Base-by-base conservation (phyloP, 2,888 invertebrate genomes). In the Pardosa pseudoannulata region DNA sequence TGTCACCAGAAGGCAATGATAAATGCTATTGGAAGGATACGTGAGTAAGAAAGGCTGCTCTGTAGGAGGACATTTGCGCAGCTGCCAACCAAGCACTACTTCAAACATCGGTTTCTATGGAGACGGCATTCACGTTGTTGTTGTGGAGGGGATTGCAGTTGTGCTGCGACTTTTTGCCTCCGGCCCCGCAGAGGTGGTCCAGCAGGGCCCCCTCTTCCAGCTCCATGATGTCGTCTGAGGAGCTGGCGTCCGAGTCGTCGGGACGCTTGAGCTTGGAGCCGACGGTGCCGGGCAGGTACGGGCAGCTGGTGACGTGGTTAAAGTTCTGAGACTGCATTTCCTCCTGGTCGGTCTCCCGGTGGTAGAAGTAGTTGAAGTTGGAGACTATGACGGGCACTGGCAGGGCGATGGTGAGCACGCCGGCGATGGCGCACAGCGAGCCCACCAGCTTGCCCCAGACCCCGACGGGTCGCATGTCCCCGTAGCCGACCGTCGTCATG, bases 301-400 rank as follows among this genome's bases (percentile, higher is more conserved):
- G 97, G 93, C 97, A 98, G 94, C 97, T 97, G 92, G 97, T 97
- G 93, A 97, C 97, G 93, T 97, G 97, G 93, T 97, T 97, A 94
- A 97, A 97, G 94, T 97, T 97, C 93, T 97, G 97, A 91, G 97
- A 97, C 94, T 98, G 98, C 97, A 97, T 97, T 93, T 98, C 98
- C 93, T 98, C 98, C 93, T 97, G 98, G 93, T 98, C 98, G 91
- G 98, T 98, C 94, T 98, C 98, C 91, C 98, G 96, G 93, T 99
- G 98, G 94, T 99, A 99, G 95, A 99, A 99, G 94, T 99, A 99
- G 94, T 99, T 99, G 95, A 99, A 99, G 94, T 99, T 99, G 93
- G 98, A 98, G 92, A 99, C 99, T 94, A 99, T 99, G 94, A 99
- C 99, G 91, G 99, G 99, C 91, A 99, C 99, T 90, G 98, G 98